Evolutionary conservation across 2,888 invertebrate genomes (phyloP), one percentile per base, ranked within the genome.

Genomic region (Phyto melanocephala): DNA sequence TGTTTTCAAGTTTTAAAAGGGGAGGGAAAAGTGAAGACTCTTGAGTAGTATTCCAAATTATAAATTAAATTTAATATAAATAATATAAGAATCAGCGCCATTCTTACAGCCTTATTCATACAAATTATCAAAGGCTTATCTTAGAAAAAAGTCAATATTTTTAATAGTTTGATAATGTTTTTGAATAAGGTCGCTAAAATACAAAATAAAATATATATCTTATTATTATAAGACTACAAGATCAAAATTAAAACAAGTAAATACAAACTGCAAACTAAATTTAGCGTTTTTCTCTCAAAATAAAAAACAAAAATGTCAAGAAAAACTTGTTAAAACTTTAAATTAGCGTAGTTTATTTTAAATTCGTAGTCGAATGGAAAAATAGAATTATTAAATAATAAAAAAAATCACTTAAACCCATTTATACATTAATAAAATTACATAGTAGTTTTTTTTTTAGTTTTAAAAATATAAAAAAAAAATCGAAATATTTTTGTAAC

Each of bases 401-500:
- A 28, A 28, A 5, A 3, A 28, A 28, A 28, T n/a, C n/a, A n/a
- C n/a, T n/a, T n/a, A n/a, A n/a, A n/a, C n/a, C n/a, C n/a, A n/a
- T n/a, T n/a, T n/a, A n/a, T 33, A 20, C 11, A 60, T 63, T 35
- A 56, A 65, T n/a, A 60, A 35, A 67, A 42, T 54, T 47, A 47
- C 17, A 47, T 52, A 33, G 68, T 76, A 54, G 50, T 47, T 67
- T 65, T 47, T 35, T 65, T n/a, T n/a, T n/a, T n/a, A n/a, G n/a
- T n/a, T n/a, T n/a, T n/a, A 70, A 80, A 52, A 56, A 17, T 22
- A 76, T 33, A 47, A 56, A 24, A 35, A 8, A 47, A 76, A 37
- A 58, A 52, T 24, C 24, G 65, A 81, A 28, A 63, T 81, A 81
- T 81, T 81, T 81, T 81, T 78, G 74, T 81, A 81, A 78, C 28